Percentiles rank a stretch among this genome's conserved stretches.
These are phyloP conservation scores for Limosa lapponica DNA, from an alignment of 2,797 vertebrate species.

Conservation along the genomic window DNA sequence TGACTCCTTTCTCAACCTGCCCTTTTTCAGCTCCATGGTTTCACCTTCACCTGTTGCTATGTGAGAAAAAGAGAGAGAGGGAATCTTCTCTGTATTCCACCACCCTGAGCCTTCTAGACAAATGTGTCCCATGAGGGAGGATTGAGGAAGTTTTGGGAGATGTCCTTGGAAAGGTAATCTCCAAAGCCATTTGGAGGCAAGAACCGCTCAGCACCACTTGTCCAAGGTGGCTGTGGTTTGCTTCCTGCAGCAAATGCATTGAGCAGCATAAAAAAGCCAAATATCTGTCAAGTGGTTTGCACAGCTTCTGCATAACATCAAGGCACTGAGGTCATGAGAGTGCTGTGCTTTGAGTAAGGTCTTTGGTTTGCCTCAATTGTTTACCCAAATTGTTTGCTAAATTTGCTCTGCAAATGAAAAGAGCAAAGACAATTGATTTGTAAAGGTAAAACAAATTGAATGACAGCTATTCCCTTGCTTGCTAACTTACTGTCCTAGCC, in stretches of 20 bases:
- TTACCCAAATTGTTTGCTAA: neutral
- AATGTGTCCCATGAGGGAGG: neutral
- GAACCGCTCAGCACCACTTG: neutral
- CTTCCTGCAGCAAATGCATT: neutral
- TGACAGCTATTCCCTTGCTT: neutral
- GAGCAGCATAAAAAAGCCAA: neutral
- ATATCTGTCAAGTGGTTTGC: neutral
- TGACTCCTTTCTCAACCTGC: neutral
- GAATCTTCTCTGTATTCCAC: neutral
- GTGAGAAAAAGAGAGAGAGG: neutral
- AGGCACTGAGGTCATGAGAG: neutral
- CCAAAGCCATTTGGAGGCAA: neutral
- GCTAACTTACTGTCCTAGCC: neutral
- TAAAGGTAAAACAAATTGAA: neutral
- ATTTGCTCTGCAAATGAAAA: neutral
- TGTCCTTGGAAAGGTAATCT: neutral
- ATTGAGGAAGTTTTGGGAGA: neutral
- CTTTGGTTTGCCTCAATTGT: neutral
- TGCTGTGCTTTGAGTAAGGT: neutral
- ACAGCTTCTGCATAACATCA: neutral
- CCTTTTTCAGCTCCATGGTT: neutral
- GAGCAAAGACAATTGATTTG: neutral
- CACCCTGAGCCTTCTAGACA: neutral
- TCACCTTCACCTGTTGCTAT: neutral
- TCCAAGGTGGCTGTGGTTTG: neutral